phyloP scores from a whole-genome alignment of 2,888 invertebrate genomes.

The Hypomecis punctinalis region DNA sequence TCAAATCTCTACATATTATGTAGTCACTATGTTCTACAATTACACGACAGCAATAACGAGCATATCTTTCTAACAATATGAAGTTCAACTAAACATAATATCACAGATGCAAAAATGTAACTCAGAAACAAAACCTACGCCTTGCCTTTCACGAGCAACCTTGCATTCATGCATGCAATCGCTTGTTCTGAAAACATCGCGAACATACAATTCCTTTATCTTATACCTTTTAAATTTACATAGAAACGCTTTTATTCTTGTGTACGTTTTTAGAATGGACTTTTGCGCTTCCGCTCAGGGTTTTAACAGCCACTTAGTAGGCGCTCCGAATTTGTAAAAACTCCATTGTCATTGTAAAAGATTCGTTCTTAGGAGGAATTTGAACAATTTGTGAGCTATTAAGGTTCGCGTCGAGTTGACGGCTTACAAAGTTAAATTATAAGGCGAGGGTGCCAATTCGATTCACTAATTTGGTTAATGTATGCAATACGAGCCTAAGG shows the following conservation, averaged over 20 bases:
- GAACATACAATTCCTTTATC: conserved; percentile 22
- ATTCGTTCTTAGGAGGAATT: conserved; percentile 12
- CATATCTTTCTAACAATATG: too few species aligned
- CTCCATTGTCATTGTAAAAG: conserved; percentile 20
- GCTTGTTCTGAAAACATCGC: conserved; percentile 14
- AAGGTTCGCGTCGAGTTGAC: conserved; percentile 5
- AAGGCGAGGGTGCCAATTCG: conserved; percentile 4
- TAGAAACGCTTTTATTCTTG: conserved; percentile 27
- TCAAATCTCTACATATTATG: too few species aligned
- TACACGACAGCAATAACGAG: too few species aligned
- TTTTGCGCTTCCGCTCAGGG: conserved; percentile 15
- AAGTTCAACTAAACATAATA: too few species aligned
- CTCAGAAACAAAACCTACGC: too few species aligned
- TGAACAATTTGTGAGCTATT: conserved; percentile 20
- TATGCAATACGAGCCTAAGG: neutral
- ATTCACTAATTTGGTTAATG: conserved; percentile 9
- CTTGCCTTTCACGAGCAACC: conserved; percentile 14
- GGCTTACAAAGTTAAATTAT: neutral
- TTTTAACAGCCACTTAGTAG: conserved; percentile 27
- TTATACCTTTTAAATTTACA: conserved; percentile 32
- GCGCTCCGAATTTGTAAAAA: conserved; percentile 28
- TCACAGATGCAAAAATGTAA: too few species aligned
- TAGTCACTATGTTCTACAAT: too few species aligned
- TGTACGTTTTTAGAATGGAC: conserved; percentile 25
- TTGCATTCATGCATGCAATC: conserved; percentile 28